Evolutionary conservation across 2,797 vertebrate species (phyloP), one percentile per base, ranked within the genome.

Genomic region (Sebastiscus tertius): DNA sequence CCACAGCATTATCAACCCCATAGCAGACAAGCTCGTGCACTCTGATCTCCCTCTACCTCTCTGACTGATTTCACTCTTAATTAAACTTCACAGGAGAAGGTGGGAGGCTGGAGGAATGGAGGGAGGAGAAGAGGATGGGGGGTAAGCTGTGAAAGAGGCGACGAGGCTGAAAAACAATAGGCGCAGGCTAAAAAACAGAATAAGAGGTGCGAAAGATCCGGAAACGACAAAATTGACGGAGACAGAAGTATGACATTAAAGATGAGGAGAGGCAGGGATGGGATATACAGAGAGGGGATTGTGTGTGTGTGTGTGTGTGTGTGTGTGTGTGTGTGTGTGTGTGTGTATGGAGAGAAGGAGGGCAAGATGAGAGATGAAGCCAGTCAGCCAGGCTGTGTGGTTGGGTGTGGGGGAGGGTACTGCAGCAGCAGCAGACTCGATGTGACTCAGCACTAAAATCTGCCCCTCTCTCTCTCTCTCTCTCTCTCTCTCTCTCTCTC

Each of bases 391-490:
- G 79, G 82, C 81, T 72, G 89, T 72, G 80, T 52, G 66, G 26
- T 27, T 79, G 11, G 14, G 73, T 42, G 81, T 84, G 87, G 88
- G 90, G 90, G 89, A 85, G 90, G 92, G 88, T 79, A 78, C 70
- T 80, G 92, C 88, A 83, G 87, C 77, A 89, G 81, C 82, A 88
- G 78, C 80, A 76, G 82, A 71, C 82, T 77, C 75, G 80, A 88
- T 87, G 91, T 96, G 95, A 96, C 93, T 96, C 94, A 95, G 95
- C 94, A 95, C 73, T 79, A 88, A 88, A 88, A 85, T 89, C 78
- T 82, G 83, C 83, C 79, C 69, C 84, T 67, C 87, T 67, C 77
- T 64, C 66, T 79, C 26, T 27, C 26, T 27, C 26, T 27, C 71
- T 68, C 59, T 88, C 56, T 60, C 76, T 87, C 71, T 56, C 56